Evolutionary conservation across 2,888 invertebrate species (phyloP), one percentile per base, ranked within the genome.

Genomic region (Laothoe populi): DNA sequence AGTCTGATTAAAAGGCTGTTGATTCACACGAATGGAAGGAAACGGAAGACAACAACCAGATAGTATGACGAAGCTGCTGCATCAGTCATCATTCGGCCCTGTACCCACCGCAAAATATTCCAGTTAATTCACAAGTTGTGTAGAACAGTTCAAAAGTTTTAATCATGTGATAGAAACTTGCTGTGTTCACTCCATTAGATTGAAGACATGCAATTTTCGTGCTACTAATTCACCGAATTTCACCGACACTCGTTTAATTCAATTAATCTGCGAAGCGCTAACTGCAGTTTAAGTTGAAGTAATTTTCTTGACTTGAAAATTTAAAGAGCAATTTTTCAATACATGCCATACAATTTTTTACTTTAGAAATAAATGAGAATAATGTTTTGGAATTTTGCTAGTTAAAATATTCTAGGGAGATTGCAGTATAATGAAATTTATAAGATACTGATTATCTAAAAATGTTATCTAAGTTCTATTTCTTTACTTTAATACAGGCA

Each of bases 111-210:
- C 67, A 67, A 68, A 70, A 69, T 64, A 71, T 71, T 70, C 61
- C 40, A 23, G 26, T 62, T 65, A 71, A 74, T 71, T 71, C 64
- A 48, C 65, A 59, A 69, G 63, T 67, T 64, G 64, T 71, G 70
- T 64, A 48, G 67, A 67, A 66, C 68, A 68, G 59, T 62, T 65
- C 57, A 58, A 65, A 75, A 74, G 68, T 75, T 77, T 75, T 70
- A 74, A 76, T 71, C 70, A 65, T 61, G 68, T 58, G 67, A 67
- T 69, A 65, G 66, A 66, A 70, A 64, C 67, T 70, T 65, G 67
- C 66, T 69, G 70, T 65, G 66, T 70, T 67, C 72, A 65, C 62
- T 66, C 66, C 69, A 66, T 70, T 68, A 63, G 64, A 49, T 65
- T 46, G 21, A 64, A 68, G 62, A 61, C 63, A 24, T 60, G 67